Evolutionary conservation across 2,797 vertebrate species (phyloP), one percentile per base, ranked within the genome.

Genomic region (Pristis pectinata): DNA sequence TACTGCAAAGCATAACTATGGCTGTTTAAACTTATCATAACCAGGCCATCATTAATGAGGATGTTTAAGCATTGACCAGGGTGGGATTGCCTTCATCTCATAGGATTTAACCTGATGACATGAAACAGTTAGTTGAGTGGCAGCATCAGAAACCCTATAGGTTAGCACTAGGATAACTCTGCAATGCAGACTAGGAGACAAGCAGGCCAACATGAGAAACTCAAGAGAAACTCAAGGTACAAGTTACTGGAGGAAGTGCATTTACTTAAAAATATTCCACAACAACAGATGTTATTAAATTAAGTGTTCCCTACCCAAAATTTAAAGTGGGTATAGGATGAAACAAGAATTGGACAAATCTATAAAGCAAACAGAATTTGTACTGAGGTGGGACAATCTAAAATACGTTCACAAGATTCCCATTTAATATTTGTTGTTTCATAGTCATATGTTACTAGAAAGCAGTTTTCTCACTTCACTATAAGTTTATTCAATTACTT

Each of bases 341-440:
- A 67, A 15, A 37, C 64, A n/a, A 41, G 11, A 89, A 92, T 67
- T 10, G 67, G 44, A 56, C 24, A 15, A 92, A 22, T 37, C 59
- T n/a, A 92, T 67, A 37, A 3, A 67, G 89, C 89, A 64, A 27
- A 89, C 89, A 85, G 85, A 89, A 56, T 61, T 44, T 89, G 53
- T 34, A 89, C 49, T 53, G 89, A 64, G 89, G 64, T 67, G 61
- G 67, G 61, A 67, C 59, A 64, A 67, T 41, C 59, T 67, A 61
- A 92, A 67, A 59, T 37, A 61, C 91, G 59, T 37, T 91, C 87
- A 91, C 87, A 91, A n/a, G 61, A 59, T 67, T 92, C 61, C 67
- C 67, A 92, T 92, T 64, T 92, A 92, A 92, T 92, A 92, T 64
- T 91, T 91, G 87, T 89, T 92, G 61, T 67, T 64, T 64, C 61